Conservation (phyloP, 2,797 vertebrate species). For the Falco berigora region DNA sequence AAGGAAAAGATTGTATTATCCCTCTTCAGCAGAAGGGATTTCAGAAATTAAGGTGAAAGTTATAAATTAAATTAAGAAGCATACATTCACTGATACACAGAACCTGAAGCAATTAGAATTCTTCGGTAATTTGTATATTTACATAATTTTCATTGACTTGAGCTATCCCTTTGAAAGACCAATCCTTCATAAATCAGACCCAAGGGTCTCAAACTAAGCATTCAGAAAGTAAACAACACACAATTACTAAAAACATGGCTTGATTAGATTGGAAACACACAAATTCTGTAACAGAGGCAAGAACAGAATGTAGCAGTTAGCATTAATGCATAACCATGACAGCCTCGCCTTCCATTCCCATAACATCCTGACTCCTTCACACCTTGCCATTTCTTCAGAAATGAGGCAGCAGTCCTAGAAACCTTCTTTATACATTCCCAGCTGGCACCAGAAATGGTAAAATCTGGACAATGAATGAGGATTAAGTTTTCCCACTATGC, state of each 20-base stretch:
- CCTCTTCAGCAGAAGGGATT: not conserved
- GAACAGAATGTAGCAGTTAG: not conserved
- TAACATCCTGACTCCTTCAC: rapidly evolving
- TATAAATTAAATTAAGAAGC: not conserved
- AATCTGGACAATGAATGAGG: not conserved
- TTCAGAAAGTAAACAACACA: slow-evolving; percentile 12
- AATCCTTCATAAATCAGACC: slow-evolving; percentile 24
- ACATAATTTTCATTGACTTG: not conserved
- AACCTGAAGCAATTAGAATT: not conserved
- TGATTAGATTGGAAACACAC: not conserved
- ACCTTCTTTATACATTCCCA: not conserved
- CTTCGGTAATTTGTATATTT: not conserved
- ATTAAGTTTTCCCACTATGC: not conserved
- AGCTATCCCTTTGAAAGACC: not conserved
- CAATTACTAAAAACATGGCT: not conserved
- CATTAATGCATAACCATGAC: not conserved
- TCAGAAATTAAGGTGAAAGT: not conserved
- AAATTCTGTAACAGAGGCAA: not conserved
- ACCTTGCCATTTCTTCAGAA: not conserved
- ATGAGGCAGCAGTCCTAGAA: not conserved
- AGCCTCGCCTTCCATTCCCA: not conserved
- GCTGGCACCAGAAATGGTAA: not conserved
- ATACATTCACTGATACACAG: not conserved
- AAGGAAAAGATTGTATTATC: not conserved
- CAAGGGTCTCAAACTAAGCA: slow-evolving; percentile 4